Conservation (phyloP, 2,797 vertebrate genomes). For the Lithobates sylvaticus region DNA sequence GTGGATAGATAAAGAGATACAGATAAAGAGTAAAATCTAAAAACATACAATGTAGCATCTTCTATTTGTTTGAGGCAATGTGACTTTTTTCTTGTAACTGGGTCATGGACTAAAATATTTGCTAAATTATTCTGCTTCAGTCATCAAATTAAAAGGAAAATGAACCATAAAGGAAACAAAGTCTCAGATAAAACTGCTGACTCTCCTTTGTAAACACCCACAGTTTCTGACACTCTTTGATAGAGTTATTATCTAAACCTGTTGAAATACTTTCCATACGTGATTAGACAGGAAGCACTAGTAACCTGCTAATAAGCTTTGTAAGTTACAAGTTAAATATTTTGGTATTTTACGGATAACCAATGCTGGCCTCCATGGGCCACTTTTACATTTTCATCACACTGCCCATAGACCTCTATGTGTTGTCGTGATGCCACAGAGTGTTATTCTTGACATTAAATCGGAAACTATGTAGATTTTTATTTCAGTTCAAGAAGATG, state of each 20-base stretch:
- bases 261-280: not conserved
- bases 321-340: not conserved
- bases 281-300: not conserved
- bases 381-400: no score
- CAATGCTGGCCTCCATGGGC: not conserved
- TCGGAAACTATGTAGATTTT: no score
- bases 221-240: not conserved
- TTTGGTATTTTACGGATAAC: not conserved
- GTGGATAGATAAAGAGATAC: no score
- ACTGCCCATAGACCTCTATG: no score
- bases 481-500: no score
- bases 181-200: conserved; percentile 4
- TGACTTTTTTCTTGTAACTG: not conserved
- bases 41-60: not conserved
- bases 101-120: conserved; percentile 10
- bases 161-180: conserved; percentile 21
- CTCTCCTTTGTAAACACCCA: not conserved
- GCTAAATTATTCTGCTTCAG: not conserved
- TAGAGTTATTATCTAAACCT: no score
- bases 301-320: not conserved
- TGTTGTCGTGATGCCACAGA: no score
- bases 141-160: conserved; percentile 25
- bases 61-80: not conserved
- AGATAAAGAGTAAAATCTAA: not conserved
- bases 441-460: no score